Conservation (phyloP, 2,797 vertebrate genomes). For the Hapalemur alaotrensis region DNA sequence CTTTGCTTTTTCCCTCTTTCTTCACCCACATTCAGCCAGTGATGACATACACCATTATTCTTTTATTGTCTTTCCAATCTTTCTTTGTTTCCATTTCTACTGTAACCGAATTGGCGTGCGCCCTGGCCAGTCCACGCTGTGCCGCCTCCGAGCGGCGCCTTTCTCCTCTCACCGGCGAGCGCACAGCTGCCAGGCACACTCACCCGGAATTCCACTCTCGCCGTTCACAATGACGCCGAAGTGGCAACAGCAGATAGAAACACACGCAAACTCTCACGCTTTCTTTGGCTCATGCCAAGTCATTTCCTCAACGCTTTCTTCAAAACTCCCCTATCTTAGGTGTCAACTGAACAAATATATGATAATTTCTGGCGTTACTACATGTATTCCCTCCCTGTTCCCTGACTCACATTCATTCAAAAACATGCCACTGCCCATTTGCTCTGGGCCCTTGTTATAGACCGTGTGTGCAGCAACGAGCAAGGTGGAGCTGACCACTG, state of each 20-base stretch:
- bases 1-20: background rate
- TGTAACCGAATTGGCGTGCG: accelerated
- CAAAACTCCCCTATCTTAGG: background rate
- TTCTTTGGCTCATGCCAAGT: background rate
- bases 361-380: accelerated
- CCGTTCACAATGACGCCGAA: background rate
- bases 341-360: accelerated
- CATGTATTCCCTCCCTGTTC: accelerated
- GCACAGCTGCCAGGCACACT: background rate
- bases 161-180: accelerated
- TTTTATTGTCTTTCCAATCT: background rate
- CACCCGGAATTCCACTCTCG: background rate
- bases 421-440: background rate
- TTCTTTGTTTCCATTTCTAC: background rate
- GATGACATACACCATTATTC: too few species aligned
- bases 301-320: background rate
- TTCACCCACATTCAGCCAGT: background rate
- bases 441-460: too few species aligned
- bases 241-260: background rate
- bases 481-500: too few species aligned
- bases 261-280: accelerated
- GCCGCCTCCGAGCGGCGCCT: background rate
- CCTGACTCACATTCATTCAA: background rate
- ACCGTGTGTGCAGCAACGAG: accelerated
- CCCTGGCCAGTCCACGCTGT: accelerated